These are phyloP conservation scores for Parochlus steinenii DNA, from an alignment of 2,888 invertebrate species.

Conservation along the genomic window DNA sequence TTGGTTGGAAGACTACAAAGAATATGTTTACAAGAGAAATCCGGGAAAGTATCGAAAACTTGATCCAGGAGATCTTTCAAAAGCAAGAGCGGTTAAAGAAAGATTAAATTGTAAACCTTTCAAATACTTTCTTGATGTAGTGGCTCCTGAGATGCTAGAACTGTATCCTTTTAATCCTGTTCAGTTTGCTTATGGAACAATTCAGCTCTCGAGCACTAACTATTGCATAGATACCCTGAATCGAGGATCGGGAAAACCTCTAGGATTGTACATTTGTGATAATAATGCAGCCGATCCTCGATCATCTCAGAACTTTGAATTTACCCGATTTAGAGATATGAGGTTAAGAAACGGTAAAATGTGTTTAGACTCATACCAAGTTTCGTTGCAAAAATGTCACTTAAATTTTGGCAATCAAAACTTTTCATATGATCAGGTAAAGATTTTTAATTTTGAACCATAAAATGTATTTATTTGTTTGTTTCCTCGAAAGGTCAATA, in stretches of 20 bases:
- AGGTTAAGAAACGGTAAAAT: not conserved
- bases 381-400: not conserved
- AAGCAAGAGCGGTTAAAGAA: slow-evolving; percentile 59
- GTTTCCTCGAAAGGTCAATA: no score
- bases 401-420: not conserved
- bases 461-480: no score
- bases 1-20: slow-evolving; percentile 97
- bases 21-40: slow-evolving; percentile 62
- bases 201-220: not conserved
- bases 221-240: no score
- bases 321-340: slow-evolving; percentile 5
- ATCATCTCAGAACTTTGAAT: slow-evolving; percentile 4
- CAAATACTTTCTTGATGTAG: slow-evolving; percentile 84
- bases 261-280: not conserved
- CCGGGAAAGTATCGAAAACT: slow-evolving; percentile 51
- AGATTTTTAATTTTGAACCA: not conserved
- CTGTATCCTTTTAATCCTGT: slow-evolving; percentile 25
- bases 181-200: slow-evolving; percentile 8
- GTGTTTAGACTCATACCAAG: slow-evolving; percentile 3
- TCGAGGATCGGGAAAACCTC: no score
- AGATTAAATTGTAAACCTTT: slow-evolving; percentile 75
- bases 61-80: slow-evolving; percentile 65
- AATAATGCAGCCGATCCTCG: not conserved
- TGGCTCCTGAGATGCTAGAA: slow-evolving; percentile 77
- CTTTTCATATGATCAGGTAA: not conserved